Evolutionary conservation across 2,113 vertebrate genomes (phyloP).

Genomic region (Leptobrachium leishanense): DNA sequence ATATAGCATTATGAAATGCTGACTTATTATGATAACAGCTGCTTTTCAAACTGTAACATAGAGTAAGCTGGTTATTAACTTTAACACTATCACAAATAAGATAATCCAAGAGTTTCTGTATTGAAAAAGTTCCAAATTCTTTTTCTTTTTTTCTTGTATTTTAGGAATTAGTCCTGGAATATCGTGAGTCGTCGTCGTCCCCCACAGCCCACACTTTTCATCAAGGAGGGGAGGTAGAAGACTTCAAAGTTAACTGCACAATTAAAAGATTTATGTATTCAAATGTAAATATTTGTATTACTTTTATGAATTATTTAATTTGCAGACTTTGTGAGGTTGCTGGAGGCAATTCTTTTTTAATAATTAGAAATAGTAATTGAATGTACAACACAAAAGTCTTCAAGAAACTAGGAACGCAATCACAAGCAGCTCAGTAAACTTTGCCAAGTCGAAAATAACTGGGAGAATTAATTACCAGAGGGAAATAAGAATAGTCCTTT

Average conservation of each 20-base stretch:
- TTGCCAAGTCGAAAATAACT: conserved; percentile 40
- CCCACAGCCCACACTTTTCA: no score
- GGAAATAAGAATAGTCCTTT: conserved; percentile 41
- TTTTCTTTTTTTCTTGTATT: no score
- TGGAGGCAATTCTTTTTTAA: conserved; percentile 10
- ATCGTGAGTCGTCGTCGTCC: no score
- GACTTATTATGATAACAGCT: no score
- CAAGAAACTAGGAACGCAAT: conserved; percentile 20
- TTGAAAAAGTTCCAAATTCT: no score
- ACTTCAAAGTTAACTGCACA: not conserved
- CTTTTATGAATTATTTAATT: conserved; percentile 10
- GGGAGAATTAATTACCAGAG: conserved; percentile 37
- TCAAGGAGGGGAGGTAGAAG: not conserved
- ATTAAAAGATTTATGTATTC: conserved; percentile 2
- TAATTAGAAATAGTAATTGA: conserved; percentile 38
- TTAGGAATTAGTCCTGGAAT: no score
- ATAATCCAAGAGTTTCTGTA: no score
- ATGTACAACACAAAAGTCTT: conserved; percentile 28
- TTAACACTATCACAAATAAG: no score
- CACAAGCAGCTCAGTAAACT: conserved; percentile 15
- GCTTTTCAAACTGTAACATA: no score
- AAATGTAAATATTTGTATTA: conserved; percentile 38
- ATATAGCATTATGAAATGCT: no score
- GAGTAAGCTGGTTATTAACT: no score
- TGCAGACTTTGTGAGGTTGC: conserved; percentile 4